phyloP scores from a whole-genome alignment of 2,797 vertebrate species.

The Neoniphon sammara region DNA sequence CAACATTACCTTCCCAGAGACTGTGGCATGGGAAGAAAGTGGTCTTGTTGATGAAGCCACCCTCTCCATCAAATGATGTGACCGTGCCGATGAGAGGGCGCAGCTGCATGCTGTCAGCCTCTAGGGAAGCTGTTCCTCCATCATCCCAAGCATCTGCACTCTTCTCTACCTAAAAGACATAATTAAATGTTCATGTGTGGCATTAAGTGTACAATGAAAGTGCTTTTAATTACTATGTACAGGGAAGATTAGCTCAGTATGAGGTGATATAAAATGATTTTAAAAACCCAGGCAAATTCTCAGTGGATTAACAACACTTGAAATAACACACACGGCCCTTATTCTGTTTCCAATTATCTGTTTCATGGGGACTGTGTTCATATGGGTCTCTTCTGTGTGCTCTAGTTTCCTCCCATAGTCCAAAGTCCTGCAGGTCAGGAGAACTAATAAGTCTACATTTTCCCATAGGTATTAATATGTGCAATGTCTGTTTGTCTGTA shows the following conservation, averaged over 20 bases:
- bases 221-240: no score
- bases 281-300: no score
- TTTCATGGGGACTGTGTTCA: background rate
- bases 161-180: constrained; percentile 85
- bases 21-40: constrained; percentile 86
- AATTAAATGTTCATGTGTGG: background rate
- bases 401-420: no score
- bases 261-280: no score
- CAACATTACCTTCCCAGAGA: constrained; percentile 87
- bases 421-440: no score
- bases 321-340: no score
- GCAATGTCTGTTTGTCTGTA: no score
- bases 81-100: constrained; percentile 89
- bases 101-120: constrained; percentile 70
- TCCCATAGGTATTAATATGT: no score
- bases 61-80: constrained; percentile 83
- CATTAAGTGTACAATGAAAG: background rate
- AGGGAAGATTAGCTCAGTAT: no score
- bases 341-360: background rate
- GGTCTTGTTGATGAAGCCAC: constrained; percentile 90
- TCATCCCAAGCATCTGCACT: constrained; percentile 82
- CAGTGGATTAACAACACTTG: no score
- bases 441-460: no score
- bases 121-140: constrained; percentile 47
- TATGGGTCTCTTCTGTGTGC: no score